A percentile compares a stretch with the other conserved stretches of the same genome.
phyloP scores from a whole-genome alignment of 1,140 invertebrate species.

The Aphis craccivora region DNA sequence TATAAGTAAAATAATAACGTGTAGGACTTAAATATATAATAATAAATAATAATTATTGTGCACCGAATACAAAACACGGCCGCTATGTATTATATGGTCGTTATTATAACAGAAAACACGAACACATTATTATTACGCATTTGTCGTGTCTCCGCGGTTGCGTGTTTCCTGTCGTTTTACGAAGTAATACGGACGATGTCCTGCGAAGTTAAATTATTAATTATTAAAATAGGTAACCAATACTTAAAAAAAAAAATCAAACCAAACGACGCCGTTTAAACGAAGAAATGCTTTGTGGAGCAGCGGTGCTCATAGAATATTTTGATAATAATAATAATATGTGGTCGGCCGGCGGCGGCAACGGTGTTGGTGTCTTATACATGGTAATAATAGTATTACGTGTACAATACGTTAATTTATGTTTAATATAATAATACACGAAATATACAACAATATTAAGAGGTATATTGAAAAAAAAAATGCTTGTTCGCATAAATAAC shows the following conservation, averaged over 20 bases:
- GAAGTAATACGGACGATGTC: background rate
- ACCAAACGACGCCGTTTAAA: background rate
- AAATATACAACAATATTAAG: background rate
- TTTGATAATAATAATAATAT: background rate
- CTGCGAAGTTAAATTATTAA: background rate
- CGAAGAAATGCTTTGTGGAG: background rate
- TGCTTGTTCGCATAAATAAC: background rate
- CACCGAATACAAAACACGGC: background rate
- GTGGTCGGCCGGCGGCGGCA: no score
- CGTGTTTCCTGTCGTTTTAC: background rate
- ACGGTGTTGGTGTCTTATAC: background rate
- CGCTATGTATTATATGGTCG: background rate
- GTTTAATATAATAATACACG: background rate
- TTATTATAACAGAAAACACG: conserved; percentile 32
- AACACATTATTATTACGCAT: conserved; percentile 7
- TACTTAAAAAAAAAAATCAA: background rate
- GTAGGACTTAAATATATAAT: background rate
- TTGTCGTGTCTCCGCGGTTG: conserved; percentile 5
- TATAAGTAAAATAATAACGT: background rate
- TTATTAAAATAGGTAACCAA: background rate
- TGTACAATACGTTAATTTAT: background rate
- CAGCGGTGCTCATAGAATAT: background rate
- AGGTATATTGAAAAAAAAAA: background rate
- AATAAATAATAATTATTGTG: background rate
- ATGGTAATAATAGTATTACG: background rate